Percentiles rank a stretch among this genome's conserved stretches.
Evolutionary conservation across 64 coral and sea anemone genomes (phyloP).

Genomic region (Pocillopora verrucosa): DNA sequence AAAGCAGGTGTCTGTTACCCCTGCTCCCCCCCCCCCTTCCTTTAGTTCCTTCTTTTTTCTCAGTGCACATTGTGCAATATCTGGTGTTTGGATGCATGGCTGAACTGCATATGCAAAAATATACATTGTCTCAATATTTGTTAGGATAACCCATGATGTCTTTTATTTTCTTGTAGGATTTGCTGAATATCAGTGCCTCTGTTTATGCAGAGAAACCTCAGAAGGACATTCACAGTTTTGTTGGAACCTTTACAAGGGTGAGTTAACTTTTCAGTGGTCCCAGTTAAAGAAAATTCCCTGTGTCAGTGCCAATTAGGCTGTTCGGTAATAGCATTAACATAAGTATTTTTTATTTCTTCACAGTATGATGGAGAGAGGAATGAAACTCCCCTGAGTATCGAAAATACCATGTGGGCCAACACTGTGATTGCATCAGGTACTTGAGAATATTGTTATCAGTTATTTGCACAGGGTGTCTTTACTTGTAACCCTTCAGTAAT

Average conservation of each 20-base stretch:
- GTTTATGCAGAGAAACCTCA: constrained; percentile 99
- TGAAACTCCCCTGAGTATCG: constrained; percentile 87
- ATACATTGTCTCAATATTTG: neutral
- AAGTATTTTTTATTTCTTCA: neutral
- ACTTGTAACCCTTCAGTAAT: too few relatives aligned
- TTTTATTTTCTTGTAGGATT: constrained; percentile 62
- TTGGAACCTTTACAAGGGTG: constrained; percentile 96
- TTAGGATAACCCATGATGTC: neutral
- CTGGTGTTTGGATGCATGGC: too few relatives aligned
- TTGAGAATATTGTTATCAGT: neutral
- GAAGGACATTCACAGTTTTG: constrained; percentile 94
- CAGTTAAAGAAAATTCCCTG: too few relatives aligned
- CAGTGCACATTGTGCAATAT: too few relatives aligned
- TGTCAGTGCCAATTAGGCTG: too few relatives aligned
- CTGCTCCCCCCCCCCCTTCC: too few relatives aligned
- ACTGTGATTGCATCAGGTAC: constrained; percentile 93
- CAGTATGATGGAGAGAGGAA: constrained; percentile 93
- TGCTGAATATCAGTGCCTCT: constrained; percentile 95
- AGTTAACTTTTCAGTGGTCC: neutral
- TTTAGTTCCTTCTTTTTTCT: too few relatives aligned
- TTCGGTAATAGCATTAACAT: neutral
- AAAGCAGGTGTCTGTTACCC: too few relatives aligned
- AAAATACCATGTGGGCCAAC: constrained; percentile 97
- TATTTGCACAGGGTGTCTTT: neutral
- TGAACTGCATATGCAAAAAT: too few relatives aligned